These are phyloP conservation scores for Creontiades dilutus DNA, from an alignment of 2,888 invertebrate species.

Conservation along the genomic window DNA sequence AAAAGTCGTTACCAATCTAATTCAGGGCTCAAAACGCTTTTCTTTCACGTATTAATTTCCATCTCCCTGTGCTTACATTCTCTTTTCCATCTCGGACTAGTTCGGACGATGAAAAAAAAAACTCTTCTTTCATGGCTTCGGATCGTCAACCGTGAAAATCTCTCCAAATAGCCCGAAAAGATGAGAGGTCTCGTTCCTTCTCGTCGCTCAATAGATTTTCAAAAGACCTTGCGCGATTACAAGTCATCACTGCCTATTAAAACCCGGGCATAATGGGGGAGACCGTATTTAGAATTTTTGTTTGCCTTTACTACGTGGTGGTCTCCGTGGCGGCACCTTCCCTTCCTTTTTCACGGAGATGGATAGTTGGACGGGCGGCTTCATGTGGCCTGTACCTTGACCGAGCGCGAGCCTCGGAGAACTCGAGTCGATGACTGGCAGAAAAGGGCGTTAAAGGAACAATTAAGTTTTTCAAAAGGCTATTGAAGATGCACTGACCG, in stretches of 20 bases:
- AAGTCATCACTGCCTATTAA: slow-evolving; percentile 66
- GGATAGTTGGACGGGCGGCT: neutral
- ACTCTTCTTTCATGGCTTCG: neutral
- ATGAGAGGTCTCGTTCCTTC: neutral
- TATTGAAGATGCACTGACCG: slow-evolving; percentile 30
- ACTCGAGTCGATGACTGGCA: slow-evolving; percentile 53
- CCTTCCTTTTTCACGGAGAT: slow-evolving; percentile 25
- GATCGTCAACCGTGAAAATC: slow-evolving; percentile 63
- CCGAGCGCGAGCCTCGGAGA: slow-evolving; percentile 45
- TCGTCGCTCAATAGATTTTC: slow-evolving; percentile 45
- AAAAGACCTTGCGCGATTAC: slow-evolving; percentile 60
- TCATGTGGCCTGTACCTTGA: slow-evolving; percentile 19
- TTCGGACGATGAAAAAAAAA: slow-evolving; percentile 13
- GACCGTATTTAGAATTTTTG: slow-evolving; percentile 23
- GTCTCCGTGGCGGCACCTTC: slow-evolving; percentile 3
- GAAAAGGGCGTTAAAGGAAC: slow-evolving; percentile 41
- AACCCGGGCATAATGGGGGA: slow-evolving; percentile 1
- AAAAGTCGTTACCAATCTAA: slow-evolving; percentile 68
- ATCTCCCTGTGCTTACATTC: slow-evolving; percentile 31
- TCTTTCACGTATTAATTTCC: slow-evolving; percentile 66
- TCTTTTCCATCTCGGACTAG: neutral
- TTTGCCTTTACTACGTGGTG: slow-evolving; percentile 22
- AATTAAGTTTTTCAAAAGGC: slow-evolving; percentile 45
- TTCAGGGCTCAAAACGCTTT: slow-evolving; percentile 61
- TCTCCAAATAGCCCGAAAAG: slow-evolving; percentile 57